Conservation (phyloP, 2,888 invertebrate genomes). For the Ormyrus pomaceus region DNA sequence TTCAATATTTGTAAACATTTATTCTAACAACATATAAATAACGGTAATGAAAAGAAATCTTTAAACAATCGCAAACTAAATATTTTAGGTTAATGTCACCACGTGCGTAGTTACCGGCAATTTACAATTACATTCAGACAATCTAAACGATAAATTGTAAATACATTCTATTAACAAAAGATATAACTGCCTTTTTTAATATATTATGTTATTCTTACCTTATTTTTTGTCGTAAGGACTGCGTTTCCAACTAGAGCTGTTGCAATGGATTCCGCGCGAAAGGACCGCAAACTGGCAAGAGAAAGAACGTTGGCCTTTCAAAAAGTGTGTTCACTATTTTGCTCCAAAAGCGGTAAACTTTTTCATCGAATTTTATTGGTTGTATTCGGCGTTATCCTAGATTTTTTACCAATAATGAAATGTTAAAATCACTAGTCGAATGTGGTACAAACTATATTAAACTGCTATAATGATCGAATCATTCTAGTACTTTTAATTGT, state of each 20-base stretch:
- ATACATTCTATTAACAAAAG: background rate
- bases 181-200: too few species aligned
- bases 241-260: too few species aligned
- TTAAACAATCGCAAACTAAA: background rate
- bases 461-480: too few species aligned
- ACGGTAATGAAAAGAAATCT: background rate
- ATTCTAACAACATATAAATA: background rate
- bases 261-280: conserved; percentile 15
- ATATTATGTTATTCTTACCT: background rate
- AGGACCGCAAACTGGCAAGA: conserved; percentile 1
- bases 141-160: background rate
- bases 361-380: too few species aligned
- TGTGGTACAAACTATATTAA: too few species aligned
- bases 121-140: background rate
- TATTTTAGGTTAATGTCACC: conserved; percentile 46
- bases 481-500: too few species aligned
- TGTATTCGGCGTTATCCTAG: too few species aligned
- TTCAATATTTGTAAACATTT: background rate
- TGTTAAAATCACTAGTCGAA: too few species aligned
- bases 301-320: background rate
- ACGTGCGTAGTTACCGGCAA: conserved; percentile 27
- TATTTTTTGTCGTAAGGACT: background rate
- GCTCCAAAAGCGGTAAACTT: too few species aligned
- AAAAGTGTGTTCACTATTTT: too few species aligned
- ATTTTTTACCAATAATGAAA: too few species aligned